These are phyloP conservation scores for Manis crassicaudata DNA, from an alignment of 2,797 vertebrate species.

Conservation along the genomic window DNA sequence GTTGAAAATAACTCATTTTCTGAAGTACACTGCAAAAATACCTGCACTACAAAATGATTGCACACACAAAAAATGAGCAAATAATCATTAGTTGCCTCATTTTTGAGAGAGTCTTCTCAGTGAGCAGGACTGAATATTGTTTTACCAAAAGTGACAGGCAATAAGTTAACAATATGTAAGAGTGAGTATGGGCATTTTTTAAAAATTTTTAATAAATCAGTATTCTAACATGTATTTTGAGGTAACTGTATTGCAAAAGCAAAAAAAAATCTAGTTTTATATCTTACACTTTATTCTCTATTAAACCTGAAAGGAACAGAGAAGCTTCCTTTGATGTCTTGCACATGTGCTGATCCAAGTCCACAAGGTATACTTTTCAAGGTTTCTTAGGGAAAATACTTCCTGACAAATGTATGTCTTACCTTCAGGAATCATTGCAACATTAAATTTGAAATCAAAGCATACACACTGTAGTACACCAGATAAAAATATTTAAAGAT, in stretches of 20 bases:
- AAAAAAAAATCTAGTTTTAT: slow-evolving; percentile 71
- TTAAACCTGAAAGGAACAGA: slow-evolving; percentile 70
- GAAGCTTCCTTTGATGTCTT: slow-evolving; percentile 79
- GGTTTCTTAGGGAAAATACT: slow-evolving; percentile 73
- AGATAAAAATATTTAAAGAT: slow-evolving; percentile 81
- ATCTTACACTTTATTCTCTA: slow-evolving; percentile 61
- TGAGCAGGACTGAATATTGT: slow-evolving; percentile 66
- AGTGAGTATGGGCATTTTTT: neutral
- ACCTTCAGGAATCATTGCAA: slow-evolving; percentile 81
- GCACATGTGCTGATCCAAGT: slow-evolving; percentile 75
- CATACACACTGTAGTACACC: slow-evolving; percentile 76
- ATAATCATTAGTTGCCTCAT: slow-evolving; percentile 79
- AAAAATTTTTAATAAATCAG: slow-evolving; percentile 53
- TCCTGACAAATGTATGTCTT: slow-evolving; percentile 83
- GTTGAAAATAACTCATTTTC: slow-evolving; percentile 82
- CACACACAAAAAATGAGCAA: slow-evolving; percentile 79
- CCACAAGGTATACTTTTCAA: slow-evolving; percentile 75
- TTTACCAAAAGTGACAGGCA: slow-evolving; percentile 48
- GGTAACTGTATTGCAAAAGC: slow-evolving; percentile 63
- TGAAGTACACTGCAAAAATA: slow-evolving; percentile 66
- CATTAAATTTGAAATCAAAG: slow-evolving; percentile 85
- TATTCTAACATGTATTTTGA: slow-evolving; percentile 72
- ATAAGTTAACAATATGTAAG: slow-evolving; percentile 43
- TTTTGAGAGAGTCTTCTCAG: slow-evolving; percentile 73
- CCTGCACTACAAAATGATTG: slow-evolving; percentile 67